Evolutionary conservation across 2,888 invertebrate species (phyloP).

Genomic region (Eilema caniola): DNA sequence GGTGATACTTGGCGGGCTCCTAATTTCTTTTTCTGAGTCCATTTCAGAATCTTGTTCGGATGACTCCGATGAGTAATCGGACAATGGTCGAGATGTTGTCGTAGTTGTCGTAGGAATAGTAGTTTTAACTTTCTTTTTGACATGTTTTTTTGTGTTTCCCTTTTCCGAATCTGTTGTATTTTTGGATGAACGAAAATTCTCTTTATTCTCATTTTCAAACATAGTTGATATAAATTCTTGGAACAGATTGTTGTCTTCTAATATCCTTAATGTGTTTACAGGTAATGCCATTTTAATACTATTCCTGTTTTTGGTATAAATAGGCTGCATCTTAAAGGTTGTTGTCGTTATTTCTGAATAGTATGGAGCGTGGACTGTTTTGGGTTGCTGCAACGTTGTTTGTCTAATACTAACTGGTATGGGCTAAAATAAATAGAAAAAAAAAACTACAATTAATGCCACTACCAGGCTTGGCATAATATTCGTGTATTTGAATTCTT

Average conservation of each 20-base stretch:
- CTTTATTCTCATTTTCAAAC: conserved; percentile 22
- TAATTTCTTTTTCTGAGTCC: neutral
- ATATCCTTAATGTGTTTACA: conserved; percentile 5
- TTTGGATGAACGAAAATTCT: neutral
- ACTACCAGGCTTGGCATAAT: neutral
- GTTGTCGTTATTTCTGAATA: conserved; percentile 3
- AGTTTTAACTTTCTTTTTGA: neutral
- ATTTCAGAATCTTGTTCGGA: neutral
- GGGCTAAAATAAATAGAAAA: conserved; percentile 3
- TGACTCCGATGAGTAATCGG: neutral
- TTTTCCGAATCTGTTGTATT: neutral
- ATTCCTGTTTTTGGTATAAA: neutral
- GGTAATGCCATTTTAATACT: neutral
- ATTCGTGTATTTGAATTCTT: neutral
- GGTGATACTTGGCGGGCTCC: neutral
- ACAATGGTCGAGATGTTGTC: neutral
- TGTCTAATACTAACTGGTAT: neutral
- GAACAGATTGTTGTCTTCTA: conserved; percentile 18
- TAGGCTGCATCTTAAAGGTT: neutral
- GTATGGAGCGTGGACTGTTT: neutral
- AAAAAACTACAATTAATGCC: neutral
- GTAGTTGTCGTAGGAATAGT: neutral
- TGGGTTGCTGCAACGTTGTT: neutral
- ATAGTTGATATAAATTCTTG: conserved; percentile 28
- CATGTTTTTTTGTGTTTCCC: neutral